Conservation (phyloP, 2,888 invertebrate species). For the Altica lythri region DNA sequence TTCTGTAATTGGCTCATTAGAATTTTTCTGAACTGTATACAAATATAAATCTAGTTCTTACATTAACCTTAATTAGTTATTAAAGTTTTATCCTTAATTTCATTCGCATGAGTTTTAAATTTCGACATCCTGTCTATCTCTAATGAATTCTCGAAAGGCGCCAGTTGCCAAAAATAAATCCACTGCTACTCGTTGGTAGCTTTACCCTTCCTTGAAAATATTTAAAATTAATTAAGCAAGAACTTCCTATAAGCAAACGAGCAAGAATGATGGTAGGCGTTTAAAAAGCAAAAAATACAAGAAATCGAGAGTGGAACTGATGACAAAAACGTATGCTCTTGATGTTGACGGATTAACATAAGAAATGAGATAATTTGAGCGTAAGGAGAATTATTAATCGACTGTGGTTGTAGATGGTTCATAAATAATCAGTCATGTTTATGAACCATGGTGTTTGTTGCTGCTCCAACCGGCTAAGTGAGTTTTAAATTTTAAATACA, state of each 20-base stretch:
- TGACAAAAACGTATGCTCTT: slow-evolving; percentile 25
- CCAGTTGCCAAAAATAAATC: slow-evolving; percentile 8
- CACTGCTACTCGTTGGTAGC: background rate
- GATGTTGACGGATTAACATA: slow-evolving; percentile 43
- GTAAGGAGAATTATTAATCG: slow-evolving; percentile 41
- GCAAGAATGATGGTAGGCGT: slow-evolving; percentile 1
- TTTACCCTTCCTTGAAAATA: slow-evolving; percentile 9
- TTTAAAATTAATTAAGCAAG: slow-evolving; percentile 15
- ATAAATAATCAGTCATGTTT: slow-evolving; percentile 40
- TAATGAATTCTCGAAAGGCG: background rate
- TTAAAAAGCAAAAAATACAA: slow-evolving; percentile 16
- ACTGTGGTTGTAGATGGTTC: slow-evolving; percentile 39
- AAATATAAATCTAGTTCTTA: too few species aligned
- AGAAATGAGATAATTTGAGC: slow-evolving; percentile 44
- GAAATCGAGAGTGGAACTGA: slow-evolving; percentile 16
- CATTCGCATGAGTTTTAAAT: slow-evolving; percentile 1
- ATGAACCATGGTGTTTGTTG: slow-evolving; percentile 23
- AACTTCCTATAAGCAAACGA: slow-evolving; percentile 7
- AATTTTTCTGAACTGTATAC: too few species aligned
- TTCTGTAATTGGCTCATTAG: too few species aligned
- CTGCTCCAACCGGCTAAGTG: slow-evolving; percentile 13
- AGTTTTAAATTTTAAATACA: slow-evolving; percentile 13
- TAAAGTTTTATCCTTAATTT: too few species aligned
- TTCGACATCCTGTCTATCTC: slow-evolving; percentile 3
- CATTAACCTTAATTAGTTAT: too few species aligned